Evolutionary conservation across 2,888 invertebrate species (phyloP), one percentile per base, ranked within the genome.

Genomic region (Acleris holmiana): DNA sequence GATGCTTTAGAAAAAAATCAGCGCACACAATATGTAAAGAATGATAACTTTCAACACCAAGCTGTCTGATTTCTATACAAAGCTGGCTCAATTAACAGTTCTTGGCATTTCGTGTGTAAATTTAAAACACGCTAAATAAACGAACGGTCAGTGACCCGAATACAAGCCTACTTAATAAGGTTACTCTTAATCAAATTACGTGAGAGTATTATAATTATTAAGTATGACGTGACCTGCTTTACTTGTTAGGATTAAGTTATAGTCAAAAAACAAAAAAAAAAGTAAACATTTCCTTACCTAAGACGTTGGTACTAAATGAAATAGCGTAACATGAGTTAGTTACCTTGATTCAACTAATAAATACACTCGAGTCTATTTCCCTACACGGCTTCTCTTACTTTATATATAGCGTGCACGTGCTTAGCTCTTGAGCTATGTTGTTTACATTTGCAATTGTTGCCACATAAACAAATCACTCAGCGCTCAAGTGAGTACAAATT

Each of bases 161-260:
- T 60, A 18, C 40, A 25, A 65, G 48, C 23, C 29, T 21, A 59
- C 49, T 49, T 55, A 60, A 55, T 59, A 21, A 49, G 59, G 49
- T 65, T 55, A 55, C 21, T 35, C 46, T 50, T 55, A 65, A 60
- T 60, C 41, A 55, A 55, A 58, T 65, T 60, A 49, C 59, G 59
- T 60, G 65, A 65, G 49, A 46, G 54, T 49, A 55, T n/a, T 59
- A 59, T 59, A 48, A 49, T 55, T 55, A 50, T 55, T 29, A 44
- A 60, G 21, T 21, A 29, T 23, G 49, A 29, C 55, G 46, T 60
- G 55, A 65, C 59, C 64, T 53, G 64, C 29, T 65, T 35, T 44
- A 59, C 54, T 65, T 59, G 21, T 15, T 15, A 40, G 53, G 47
- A 58, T 53, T 58, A 53, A 25, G 46, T 47, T 47, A 8, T 23